Conservation (phyloP, 2,113 vertebrate species). For the Protobothrops mucrosquamatus region DNA sequence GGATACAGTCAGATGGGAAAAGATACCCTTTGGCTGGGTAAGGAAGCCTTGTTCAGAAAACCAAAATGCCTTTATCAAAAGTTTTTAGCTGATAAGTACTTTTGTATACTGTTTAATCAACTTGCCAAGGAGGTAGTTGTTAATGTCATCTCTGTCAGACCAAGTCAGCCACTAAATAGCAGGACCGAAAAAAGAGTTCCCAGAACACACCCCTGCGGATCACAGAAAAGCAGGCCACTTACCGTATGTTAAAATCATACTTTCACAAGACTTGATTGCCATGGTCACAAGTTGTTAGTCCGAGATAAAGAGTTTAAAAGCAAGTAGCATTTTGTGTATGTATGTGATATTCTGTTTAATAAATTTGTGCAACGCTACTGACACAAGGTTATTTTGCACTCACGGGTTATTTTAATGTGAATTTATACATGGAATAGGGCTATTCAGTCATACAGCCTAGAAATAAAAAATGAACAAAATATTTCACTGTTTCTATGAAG, state of each 20-base stretch:
- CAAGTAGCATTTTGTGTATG: background rate
- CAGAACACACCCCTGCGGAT: background rate
- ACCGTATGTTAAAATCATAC: background rate
- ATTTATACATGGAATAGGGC: conserved; percentile 44
- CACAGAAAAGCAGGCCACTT: background rate
- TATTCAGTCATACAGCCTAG: conserved; percentile 36
- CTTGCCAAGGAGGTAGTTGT: background rate
- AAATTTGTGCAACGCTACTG: conserved; percentile 46
- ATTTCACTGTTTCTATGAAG: conserved; percentile 41
- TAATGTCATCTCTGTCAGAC: background rate
- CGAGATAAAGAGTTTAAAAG: background rate
- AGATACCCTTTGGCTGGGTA: conserved; percentile 25
- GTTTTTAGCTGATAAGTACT: background rate
- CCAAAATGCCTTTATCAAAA: background rate
- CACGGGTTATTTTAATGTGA: conserved; percentile 52
- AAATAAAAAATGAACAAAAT: background rate
- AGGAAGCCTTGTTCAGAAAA: background rate
- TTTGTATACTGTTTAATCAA: background rate
- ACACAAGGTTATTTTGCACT: conserved; percentile 66
- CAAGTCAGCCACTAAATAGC: background rate
- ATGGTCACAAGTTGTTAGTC: background rate
- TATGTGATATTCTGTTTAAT: conserved; percentile 28
- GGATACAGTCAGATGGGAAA: conserved; percentile 12
- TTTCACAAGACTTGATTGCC: background rate
- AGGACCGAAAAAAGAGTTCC: no score